Evolutionary conservation across 2,888 invertebrate genomes (phyloP), one percentile per base, ranked within the genome.

Genomic region (Drosophila heteroneura): DNA sequence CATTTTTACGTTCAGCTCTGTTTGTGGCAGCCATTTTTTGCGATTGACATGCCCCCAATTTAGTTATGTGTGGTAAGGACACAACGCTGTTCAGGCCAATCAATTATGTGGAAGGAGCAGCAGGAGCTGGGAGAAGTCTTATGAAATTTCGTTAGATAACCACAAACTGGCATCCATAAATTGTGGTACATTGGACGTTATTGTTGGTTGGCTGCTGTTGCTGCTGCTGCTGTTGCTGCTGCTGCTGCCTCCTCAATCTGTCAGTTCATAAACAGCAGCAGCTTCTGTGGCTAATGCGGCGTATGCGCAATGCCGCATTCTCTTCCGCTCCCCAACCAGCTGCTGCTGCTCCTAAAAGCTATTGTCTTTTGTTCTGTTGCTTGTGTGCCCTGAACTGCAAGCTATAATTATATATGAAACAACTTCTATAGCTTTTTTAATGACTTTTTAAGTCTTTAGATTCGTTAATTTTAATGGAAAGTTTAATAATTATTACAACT

Each of bases 61-160:
- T 16, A 2, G 60, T 44, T n/a, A 22, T 44, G 49, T 53, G 44
- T 64, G 35, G 14, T 52, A 14, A 10, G 12, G 32, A 37, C 70
- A 72, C 57, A 58, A 47, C 51, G 61, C 58, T 64, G 76, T n/a
- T 39, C 19, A 78, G 67, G 53, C 72, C 72, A 85, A 83, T 83
- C 83, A 83, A 85, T 85, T 85, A 81, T 30, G 58, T 26, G 10
- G 16, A 37, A 44, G 32, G 47, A 26, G 41, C 66, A 35, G 35
- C 62, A 49, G 37, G 37, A 59, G 35, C 62, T 28, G n/a, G 41
- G 35, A 16, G 26, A 5, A 28, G 37, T 60, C 76, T 71, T 70
- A 74, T 59, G 62, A 70, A 75, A 76, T 66, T 78, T 69, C 69
- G 65, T 84, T 84, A 82, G 84, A 85, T 85, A 85, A 85, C 72